Evolutionary conservation across 2,113 vertebrate species (phyloP).

Genomic region (Balaenoptera acutorostrata): DNA sequence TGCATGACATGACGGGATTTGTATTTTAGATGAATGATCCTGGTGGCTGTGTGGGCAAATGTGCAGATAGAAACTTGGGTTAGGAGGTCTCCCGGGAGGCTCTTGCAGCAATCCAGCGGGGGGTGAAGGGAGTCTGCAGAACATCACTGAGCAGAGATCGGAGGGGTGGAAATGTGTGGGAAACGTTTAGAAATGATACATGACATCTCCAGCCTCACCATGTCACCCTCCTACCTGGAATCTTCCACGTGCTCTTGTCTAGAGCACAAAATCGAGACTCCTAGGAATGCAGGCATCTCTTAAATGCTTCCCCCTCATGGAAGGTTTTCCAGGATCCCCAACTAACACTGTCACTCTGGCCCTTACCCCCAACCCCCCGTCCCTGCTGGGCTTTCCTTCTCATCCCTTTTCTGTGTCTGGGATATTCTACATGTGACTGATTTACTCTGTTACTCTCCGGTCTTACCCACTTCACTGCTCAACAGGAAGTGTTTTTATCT

Average conservation of each 20-base stretch:
- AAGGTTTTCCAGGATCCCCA: background rate
- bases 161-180: too few species aligned
- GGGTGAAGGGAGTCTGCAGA: background rate
- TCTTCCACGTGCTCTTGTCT: too few species aligned
- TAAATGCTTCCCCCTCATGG: accelerated
- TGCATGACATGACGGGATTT: accelerated
- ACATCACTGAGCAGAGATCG: accelerated
- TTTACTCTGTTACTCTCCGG: too few species aligned
- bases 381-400: accelerated
- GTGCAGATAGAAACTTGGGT: background rate
- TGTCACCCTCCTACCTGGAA: background rate
- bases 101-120: background rate
- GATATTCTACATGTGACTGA: background rate
- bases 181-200: background rate
- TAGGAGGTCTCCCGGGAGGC: background rate
- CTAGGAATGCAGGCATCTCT: background rate
- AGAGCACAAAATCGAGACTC: background rate
- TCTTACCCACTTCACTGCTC: background rate
- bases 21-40: background rate
- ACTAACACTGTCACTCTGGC: accelerated
- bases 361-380: accelerated
- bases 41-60: background rate
- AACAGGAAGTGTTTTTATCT: background rate
- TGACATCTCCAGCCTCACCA: background rate
- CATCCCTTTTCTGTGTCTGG: accelerated